Evolutionary conservation across 2,888 invertebrate species (phyloP).

Genomic region (Acronicta psi): DNA sequence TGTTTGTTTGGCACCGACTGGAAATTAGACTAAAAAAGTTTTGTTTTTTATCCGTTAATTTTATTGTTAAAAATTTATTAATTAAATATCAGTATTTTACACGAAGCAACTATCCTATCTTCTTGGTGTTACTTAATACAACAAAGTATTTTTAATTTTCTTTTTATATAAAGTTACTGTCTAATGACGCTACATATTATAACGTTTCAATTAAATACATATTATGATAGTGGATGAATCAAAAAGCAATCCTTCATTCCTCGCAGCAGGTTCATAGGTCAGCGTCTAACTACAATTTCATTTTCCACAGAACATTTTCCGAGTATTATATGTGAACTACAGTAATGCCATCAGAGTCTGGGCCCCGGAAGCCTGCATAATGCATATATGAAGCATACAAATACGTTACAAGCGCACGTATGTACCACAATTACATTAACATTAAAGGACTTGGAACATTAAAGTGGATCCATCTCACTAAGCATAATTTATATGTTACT

Average conservation of each 20-base stretch:
- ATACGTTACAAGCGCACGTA: conserved; percentile 33
- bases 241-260: conserved; percentile 31
- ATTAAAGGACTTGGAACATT: conserved; percentile 29
- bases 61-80: too few relatives aligned
- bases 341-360: conserved; percentile 60
- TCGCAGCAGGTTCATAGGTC: conserved; percentile 21
- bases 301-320: conserved; percentile 44
- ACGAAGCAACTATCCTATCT: too few relatives aligned
- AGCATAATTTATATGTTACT: conserved; percentile 25
- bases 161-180: too few relatives aligned
- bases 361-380: conserved; percentile 63
- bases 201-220: conserved; percentile 3
- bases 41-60: too few relatives aligned
- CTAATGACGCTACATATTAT: too few relatives aligned
- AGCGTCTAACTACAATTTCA: conserved; percentile 48
- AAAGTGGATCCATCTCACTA: conserved; percentile 15
- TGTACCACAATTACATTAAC: conserved; percentile 41
- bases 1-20: too few relatives aligned
- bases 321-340: conserved; percentile 45
- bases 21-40: too few relatives aligned
- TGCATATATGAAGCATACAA: conserved; percentile 60
- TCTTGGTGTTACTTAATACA: too few relatives aligned
- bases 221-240: conserved; percentile 11
- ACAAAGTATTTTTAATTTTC: too few relatives aligned
- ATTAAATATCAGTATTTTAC: too few relatives aligned